Evolutionary conservation across 53 echinoderm and acorn worm species (phyloP), one percentile per base, ranked within the genome.

Genomic region (Holothuria scabra): DNA sequence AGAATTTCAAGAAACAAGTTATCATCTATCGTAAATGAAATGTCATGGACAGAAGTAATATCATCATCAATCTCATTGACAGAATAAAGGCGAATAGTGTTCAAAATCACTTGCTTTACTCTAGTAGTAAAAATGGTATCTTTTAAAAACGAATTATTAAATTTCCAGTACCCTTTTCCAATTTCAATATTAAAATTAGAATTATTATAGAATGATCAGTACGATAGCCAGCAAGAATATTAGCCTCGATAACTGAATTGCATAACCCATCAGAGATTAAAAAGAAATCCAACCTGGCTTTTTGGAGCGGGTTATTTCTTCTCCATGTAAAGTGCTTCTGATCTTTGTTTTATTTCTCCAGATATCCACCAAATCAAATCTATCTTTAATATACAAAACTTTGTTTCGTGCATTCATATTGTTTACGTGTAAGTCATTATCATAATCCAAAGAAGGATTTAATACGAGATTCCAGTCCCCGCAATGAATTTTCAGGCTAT

Each of bases 321-420:
- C 12, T 14, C n/a, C n/a, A n/a, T n/a, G n/a, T n/a, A n/a, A n/a
- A n/a, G n/a, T n/a, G n/a, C n/a, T n/a, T n/a, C n/a, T 5, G 5
- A 6, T 61, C 62, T 61, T 61, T 61, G 5, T 61, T 61, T 61
- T 61, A 14, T 61, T 61, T 61, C 62, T 61, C 62, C 23, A 61
- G 28, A 63, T 63, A 63, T 63, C 64, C 30, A 63, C 64, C 64
- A 63, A 63, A 30, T 63, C n/a, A 63, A 28, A 30, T 63, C 26
- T 63, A 8, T 63, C 64, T 19, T 16, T 28, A 20, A 63, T 63
- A 63, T 63, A 30, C n/a, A 63, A 30, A 4, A 12, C 21, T 30
- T 63, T 63, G 1, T 63, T 19, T 14, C 64, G 9, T 14, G 64
- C 64, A 1, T 63, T 63, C 14, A 63, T 5, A 63, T 63, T 63